Evolutionary conservation across 2,888 invertebrate genomes (phyloP), one percentile per base, ranked within the genome.

Genomic region (Miltochrista miniata): DNA sequence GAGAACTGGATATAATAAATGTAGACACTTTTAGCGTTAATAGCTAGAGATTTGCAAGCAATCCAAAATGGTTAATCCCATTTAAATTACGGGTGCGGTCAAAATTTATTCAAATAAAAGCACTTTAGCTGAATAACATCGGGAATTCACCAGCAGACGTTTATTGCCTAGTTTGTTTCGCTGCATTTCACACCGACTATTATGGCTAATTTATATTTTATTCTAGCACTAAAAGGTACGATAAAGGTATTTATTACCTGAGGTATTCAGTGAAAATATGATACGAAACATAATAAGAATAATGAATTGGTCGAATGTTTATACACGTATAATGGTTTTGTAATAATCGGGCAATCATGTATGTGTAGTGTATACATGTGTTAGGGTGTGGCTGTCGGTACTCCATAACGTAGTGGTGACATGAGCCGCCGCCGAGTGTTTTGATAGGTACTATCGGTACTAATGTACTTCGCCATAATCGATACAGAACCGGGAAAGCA

Each of bases 381-480:
- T 68, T 42, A 40, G 73, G 78, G 79, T 47, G 78, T 59, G 74
- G 72, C 67, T 45, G 62, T 59, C 61, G 56, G 51, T 57, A 45
- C 56, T 63, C 67, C 68, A 71, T 75, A 77, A 76, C 66, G 70
- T 68, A 70, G 75, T 77, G 79, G 74, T 70, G 79, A 79, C 79
- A 71, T 74, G 75, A 52, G 71, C 70, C 73, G 71, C 70, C 73
- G 76, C 81, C 79, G 81, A 82, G 81, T 79, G 79, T 76, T 81
- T 72, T 72, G 85, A 87, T 85, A n/a, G n/a, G n/a, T n/a, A 78
- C 69, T 84, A 87, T 87, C 84, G 72, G n/a, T 71, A 68, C 74
- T 84, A 83, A 85, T 83, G 82, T 79, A 76, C 81, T 76, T 67
- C 67, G 68, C 69, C 71, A 71, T 79, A 79, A 87, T 83, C 81